Evolutionary conservation across 1,140 invertebrate species (phyloP).

Genomic region (Leptonema lineaticorne): DNA sequence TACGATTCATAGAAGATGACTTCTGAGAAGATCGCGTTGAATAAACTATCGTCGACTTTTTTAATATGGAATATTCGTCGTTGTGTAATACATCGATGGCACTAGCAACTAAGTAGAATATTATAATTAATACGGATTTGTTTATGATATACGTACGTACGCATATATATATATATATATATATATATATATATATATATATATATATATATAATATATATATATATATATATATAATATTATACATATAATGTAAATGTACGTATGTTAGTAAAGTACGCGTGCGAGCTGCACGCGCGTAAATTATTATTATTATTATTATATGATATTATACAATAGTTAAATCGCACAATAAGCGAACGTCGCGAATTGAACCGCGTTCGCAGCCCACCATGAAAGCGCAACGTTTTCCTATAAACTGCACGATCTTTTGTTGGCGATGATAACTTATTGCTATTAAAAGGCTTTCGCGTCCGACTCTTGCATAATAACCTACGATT

Average conservation of each 20-base stretch:
- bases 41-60: no score
- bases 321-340: no score
- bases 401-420: constrained; percentile 24
- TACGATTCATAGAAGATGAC: no score
- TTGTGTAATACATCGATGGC: no score
- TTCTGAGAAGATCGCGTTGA: no score
- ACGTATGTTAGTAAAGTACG: constrained; percentile 10
- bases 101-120: no score
- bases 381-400: neutral
- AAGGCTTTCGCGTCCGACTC: neutral
- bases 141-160: neutral
- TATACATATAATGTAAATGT: neutral
- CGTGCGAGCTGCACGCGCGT: constrained; percentile 32
- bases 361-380: no score
- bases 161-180: neutral
- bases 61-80: no score
- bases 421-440: constrained; percentile 33
- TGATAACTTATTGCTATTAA: constrained; percentile 35
- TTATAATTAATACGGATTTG: neutral
- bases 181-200: neutral
- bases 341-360: no score
- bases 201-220: neutral
- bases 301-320: neutral
- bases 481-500: no score
- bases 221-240: no score